These are phyloP conservation scores for Spialia ferax DNA, from an alignment of 2,888 invertebrate genomes.

Conservation along the genomic window DNA sequence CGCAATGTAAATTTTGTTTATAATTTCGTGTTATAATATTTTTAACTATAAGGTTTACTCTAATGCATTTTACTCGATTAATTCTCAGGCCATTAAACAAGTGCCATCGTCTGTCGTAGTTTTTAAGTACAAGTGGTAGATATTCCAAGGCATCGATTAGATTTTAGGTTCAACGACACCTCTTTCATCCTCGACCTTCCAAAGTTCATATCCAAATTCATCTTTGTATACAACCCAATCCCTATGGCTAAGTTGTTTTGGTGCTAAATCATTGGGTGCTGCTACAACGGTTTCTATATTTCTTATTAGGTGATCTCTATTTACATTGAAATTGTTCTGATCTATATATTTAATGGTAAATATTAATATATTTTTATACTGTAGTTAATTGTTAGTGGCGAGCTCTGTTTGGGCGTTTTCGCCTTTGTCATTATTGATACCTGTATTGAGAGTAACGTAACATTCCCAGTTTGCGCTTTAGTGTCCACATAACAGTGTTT, in stretches of 20 bases:
- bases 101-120: constrained; percentile 84
- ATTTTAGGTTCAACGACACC: constrained; percentile 56
- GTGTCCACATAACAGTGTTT: constrained; percentile 79
- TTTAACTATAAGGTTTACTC: constrained; percentile 72
- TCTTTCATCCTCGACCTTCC: constrained; percentile 46
- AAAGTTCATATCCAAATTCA: constrained; percentile 38
- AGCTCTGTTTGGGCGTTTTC: constrained; percentile 53
- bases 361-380: constrained; percentile 74
- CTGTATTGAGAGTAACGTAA: constrained; percentile 80
- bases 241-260: constrained; percentile 50
- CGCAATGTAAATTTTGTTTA: constrained; percentile 70
- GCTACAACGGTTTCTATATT: constrained; percentile 69
- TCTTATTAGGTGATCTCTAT: constrained; percentile 79
- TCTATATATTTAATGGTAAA: constrained; percentile 64
- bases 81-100: constrained; percentile 85
- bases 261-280: constrained; percentile 72
- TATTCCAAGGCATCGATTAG: constrained; percentile 72
- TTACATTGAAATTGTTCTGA: constrained; percentile 72
- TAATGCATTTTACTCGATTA: constrained; percentile 85
- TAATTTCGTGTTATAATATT: constrained; percentile 68
- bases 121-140: constrained; percentile 74
- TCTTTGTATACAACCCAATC: constrained; percentile 29
- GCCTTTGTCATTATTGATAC: constrained; percentile 78
- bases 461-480: constrained; percentile 84
- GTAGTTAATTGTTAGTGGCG: constrained; percentile 64